Evolutionary conservation across 1,140 invertebrate species (phyloP).

Genomic region (Drosophila nigromelanica): DNA sequence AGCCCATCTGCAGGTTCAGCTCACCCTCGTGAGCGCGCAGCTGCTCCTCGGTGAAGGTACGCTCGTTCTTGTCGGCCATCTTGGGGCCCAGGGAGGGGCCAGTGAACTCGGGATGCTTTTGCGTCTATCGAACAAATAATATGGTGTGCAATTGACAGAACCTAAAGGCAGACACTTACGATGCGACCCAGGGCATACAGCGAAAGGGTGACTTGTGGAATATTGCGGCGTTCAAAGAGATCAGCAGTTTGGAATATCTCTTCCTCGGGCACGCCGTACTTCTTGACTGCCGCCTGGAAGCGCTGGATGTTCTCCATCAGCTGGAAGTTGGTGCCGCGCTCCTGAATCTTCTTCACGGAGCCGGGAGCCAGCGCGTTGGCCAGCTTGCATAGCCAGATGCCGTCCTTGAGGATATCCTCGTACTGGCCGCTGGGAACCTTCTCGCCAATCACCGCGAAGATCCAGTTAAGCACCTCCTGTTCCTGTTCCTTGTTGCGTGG

Average conservation of each 20-base stretch:
- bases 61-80: conserved; percentile 97
- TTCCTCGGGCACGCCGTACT: conserved; percentile 97
- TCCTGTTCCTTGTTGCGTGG: conserved; percentile 96
- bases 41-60: conserved; percentile 97
- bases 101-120: conserved; percentile 96
- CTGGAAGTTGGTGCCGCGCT: conserved; percentile 98
- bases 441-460: conserved; percentile 94
- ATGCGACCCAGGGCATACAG: conserved; percentile 94
- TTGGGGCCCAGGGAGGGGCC: conserved; percentile 96
- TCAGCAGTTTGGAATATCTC: conserved; percentile 99
- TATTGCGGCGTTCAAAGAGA: conserved; percentile 97
- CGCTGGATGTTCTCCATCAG: conserved; percentile 99
- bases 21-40: conserved; percentile 95
- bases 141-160: too few relatives aligned
- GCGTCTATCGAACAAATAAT: conserved; percentile 86
- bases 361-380: conserved; percentile 97
- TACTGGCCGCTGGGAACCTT: conserved; percentile 92
- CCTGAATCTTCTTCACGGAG: conserved; percentile 98
- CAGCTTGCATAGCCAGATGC: conserved; percentile 95
- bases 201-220: conserved; percentile 96
- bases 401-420: conserved; percentile 96
- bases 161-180: conserved; percentile 87
- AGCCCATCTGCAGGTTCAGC: conserved; percentile 97
- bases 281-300: conserved; percentile 96
- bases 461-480: conserved; percentile 95